Conservation (phyloP, 2,113 vertebrate genomes). For the Corythaeola cristata region DNA sequence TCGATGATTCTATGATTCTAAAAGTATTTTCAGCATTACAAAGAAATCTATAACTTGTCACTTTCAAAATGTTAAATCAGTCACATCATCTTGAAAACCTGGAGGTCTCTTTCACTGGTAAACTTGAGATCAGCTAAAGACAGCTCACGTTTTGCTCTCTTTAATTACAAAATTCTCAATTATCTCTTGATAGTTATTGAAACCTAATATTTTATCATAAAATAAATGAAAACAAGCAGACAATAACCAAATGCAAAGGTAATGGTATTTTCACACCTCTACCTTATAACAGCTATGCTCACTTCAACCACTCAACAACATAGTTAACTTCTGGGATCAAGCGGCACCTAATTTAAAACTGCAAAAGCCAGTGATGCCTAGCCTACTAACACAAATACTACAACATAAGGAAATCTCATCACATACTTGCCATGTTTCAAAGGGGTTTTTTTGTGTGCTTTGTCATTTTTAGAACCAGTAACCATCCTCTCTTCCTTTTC, state of each 20-base stretch:
- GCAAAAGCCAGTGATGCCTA: background rate
- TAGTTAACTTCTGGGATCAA: background rate
- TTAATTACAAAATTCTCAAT: background rate
- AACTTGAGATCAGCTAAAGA: background rate
- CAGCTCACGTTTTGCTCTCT: background rate
- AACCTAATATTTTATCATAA: background rate
- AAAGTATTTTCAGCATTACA: background rate
- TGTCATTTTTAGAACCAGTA: background rate
- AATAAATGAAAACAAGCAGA: background rate
- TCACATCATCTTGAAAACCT: background rate
- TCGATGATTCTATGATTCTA: too few species aligned
- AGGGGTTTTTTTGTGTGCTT: rapidly evolving
- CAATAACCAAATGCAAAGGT: background rate
- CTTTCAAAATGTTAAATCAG: background rate
- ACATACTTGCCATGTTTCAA: background rate
- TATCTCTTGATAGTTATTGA: background rate
- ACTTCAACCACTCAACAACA: background rate
- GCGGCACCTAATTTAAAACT: background rate
- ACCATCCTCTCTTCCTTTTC: background rate
- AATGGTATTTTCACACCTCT: background rate
- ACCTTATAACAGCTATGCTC: background rate
- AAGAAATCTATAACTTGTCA: background rate
- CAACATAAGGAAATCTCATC: background rate
- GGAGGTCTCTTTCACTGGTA: background rate
- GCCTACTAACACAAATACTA: background rate